phyloP scores from a whole-genome alignment of 2,888 invertebrate genomes.

The Molorchus minor region DNA sequence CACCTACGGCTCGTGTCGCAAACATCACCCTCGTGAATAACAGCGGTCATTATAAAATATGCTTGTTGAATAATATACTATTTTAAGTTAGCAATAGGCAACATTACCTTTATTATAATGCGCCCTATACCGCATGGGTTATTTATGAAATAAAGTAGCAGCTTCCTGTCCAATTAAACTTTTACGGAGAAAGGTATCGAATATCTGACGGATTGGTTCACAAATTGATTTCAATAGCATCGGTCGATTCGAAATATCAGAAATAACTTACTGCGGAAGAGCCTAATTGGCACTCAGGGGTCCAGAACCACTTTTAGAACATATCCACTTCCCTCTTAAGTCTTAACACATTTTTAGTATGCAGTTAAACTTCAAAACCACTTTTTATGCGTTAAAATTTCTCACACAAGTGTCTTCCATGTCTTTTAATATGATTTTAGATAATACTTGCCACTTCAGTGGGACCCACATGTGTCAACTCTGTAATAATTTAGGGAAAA shows the following conservation, averaged over 20 bases:
- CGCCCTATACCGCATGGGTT: too few species aligned
- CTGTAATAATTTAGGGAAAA: conserved; percentile 20
- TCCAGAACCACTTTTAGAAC: not conserved
- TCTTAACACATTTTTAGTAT: conserved; percentile 25
- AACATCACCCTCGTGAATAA: too few species aligned
- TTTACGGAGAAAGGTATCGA: conserved; percentile 23
- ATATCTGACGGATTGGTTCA: conserved; percentile 35
- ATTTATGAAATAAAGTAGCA: too few species aligned
- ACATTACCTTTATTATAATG: too few species aligned
- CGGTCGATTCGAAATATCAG: conserved; percentile 16
- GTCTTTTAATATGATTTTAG: conserved; percentile 21
- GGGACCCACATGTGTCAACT: conserved; percentile 24
- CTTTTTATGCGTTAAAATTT: conserved; percentile 27
- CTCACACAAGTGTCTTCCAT: conserved; percentile 24
- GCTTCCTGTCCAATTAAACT: conserved; percentile 31
- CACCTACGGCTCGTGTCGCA: too few species aligned
- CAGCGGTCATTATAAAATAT: too few species aligned
- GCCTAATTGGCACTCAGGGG: conserved; percentile 25
- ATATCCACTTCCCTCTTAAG: conserved; percentile 13
- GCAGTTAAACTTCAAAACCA: conserved; percentile 16
- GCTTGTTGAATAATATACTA: too few species aligned
- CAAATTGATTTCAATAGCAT: conserved; percentile 33
- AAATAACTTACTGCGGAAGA: conserved; percentile 24
- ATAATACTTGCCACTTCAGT: conserved; percentile 26
- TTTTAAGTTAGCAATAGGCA: too few species aligned